These are phyloP conservation scores for Dryocosmus kuriphilus DNA, from an alignment of 2,888 invertebrate genomes.

Conservation along the genomic window DNA sequence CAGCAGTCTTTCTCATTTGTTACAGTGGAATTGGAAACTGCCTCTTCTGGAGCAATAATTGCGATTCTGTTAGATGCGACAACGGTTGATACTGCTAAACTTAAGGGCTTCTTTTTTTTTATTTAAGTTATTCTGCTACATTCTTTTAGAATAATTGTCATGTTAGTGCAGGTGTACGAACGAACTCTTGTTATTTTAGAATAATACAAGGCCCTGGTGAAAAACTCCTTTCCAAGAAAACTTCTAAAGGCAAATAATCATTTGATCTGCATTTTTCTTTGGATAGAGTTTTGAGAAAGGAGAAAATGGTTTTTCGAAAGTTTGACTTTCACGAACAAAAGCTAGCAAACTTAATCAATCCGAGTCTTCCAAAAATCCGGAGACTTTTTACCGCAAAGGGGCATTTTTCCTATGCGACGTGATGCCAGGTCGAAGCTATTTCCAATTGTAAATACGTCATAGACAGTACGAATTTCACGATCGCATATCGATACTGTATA, in stretches of 20 bases:
- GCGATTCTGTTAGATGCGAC: slow-evolving; percentile 80
- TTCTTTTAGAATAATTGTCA: slow-evolving; percentile 5
- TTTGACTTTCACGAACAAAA: neutral
- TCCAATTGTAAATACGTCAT: slow-evolving; percentile 17
- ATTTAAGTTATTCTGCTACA: slow-evolving; percentile 11
- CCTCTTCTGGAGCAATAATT: slow-evolving; percentile 92
- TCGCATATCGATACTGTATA: slow-evolving; percentile 23
- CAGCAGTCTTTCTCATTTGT: slow-evolving; percentile 95
- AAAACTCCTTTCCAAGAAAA: neutral
- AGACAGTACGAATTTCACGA: slow-evolving; percentile 3
- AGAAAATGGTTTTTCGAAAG: neutral
- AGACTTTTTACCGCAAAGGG: neutral
- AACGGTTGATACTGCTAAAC: slow-evolving; percentile 63
- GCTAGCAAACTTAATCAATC: neutral
- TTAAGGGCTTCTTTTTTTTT: neutral
- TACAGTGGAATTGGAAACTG: slow-evolving; percentile 98
- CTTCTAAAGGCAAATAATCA: neutral
- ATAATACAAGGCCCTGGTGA: neutral
- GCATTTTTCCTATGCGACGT: neutral
- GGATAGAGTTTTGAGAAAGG: neutral
- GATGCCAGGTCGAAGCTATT: slow-evolving; percentile 2
- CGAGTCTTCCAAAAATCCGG: neutral
- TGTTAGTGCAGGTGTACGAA: neutral
- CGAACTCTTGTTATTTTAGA: neutral
- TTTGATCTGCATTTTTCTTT: neutral